Evolutionary conservation across 2,888 invertebrate genomes (phyloP).

Genomic region (Mythimna vitellina): DNA sequence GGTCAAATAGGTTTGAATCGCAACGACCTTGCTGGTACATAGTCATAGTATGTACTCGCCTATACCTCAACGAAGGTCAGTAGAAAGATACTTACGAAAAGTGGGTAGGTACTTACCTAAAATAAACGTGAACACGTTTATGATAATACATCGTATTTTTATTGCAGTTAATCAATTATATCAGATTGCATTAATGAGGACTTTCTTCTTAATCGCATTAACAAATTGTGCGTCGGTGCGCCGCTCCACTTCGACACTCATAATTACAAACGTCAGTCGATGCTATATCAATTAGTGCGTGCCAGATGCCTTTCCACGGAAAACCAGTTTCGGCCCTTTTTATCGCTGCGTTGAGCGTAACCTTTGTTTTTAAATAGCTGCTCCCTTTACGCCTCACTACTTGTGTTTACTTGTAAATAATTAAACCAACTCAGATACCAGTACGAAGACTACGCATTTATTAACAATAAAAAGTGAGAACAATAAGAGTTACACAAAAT

Average conservation of each 20-base stretch:
- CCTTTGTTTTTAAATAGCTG: slow-evolving; percentile 79
- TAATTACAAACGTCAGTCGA: slow-evolving; percentile 82
- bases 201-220: slow-evolving; percentile 55
- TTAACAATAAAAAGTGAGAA: slow-evolving; percentile 64
- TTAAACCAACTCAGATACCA: slow-evolving; percentile 54
- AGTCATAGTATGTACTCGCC: slow-evolving; percentile 21
- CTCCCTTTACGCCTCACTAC: slow-evolving; percentile 60
- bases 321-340: slow-evolving; percentile 87
- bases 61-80: slow-evolving; percentile 49
- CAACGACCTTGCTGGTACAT: slow-evolving; percentile 66
- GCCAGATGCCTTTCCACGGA: slow-evolving; percentile 85
- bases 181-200: slow-evolving; percentile 38
- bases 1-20: slow-evolving; percentile 70
- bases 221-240: slow-evolving; percentile 56
- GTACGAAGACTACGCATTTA: slow-evolving; percentile 46
- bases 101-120: neutral
- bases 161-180: slow-evolving; percentile 34
- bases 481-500: slow-evolving; percentile 71
- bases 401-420: slow-evolving; percentile 60
- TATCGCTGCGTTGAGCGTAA: slow-evolving; percentile 74
- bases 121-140: slow-evolving; percentile 4
- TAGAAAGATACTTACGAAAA: slow-evolving; percentile 43
- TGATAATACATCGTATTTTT: slow-evolving; percentile 7
- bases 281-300: slow-evolving; percentile 87
- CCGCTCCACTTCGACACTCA: slow-evolving; percentile 64